phyloP scores from a whole-genome alignment of 2,113 vertebrate genomes.

The Butorides virescens region DNA sequence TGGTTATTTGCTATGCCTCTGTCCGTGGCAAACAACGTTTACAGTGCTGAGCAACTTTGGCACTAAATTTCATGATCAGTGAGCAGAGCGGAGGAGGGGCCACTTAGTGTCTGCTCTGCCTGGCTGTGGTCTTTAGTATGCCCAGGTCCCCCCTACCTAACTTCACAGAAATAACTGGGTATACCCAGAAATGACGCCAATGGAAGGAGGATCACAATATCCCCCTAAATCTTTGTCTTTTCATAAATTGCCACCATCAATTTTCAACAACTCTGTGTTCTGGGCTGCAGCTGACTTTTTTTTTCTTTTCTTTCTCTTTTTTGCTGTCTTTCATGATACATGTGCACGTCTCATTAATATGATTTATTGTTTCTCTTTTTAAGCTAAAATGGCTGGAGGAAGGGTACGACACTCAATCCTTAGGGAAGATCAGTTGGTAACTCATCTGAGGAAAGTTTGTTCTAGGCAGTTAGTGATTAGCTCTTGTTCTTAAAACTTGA shows the following conservation, averaged over 20 bases:
- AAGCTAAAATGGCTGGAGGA: neutral
- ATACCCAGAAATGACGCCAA: neutral
- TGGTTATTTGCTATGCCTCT: neutral
- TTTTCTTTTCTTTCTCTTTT: neutral
- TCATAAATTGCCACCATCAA: neutral
- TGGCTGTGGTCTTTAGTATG: neutral
- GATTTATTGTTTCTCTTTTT: neutral
- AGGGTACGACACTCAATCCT: neutral
- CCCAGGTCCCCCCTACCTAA: neutral
- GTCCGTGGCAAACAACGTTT: fast-evolving
- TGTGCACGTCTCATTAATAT: neutral
- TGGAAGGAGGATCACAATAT: neutral
- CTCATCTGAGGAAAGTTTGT: neutral
- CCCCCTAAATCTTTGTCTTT: neutral
- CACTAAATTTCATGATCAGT: neutral
- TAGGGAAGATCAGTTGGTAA: neutral
- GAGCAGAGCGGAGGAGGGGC: neutral
- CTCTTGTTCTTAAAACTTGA: neutral
- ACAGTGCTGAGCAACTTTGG: neutral
- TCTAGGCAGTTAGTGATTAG: neutral
- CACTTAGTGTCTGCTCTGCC: neutral
- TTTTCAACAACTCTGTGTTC: neutral
- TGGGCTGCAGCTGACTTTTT: neutral
- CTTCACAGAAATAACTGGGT: neutral
- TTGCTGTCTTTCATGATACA: neutral